phyloP scores from a whole-genome alignment of 2,797 vertebrate species.

The Bothrops alternatus region DNA sequence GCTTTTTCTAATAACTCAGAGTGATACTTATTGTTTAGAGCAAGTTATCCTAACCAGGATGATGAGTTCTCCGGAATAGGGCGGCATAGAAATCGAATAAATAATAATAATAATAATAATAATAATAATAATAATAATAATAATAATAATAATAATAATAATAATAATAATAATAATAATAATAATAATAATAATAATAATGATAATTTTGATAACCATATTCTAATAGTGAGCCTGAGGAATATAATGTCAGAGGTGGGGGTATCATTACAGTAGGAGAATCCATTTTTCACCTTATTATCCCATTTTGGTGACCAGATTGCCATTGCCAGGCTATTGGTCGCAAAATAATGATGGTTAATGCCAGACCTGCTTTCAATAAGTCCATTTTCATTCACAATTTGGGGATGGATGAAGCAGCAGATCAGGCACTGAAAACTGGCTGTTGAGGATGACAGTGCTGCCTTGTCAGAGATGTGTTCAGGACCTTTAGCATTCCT shows the following conservation, averaged over 20 bases:
- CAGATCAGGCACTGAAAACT: background rate
- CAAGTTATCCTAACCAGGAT: background rate
- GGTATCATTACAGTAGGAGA: background rate
- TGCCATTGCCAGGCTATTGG: background rate
- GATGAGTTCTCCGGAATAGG: too few relatives aligned
- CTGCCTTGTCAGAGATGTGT: background rate
- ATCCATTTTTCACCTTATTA: background rate
- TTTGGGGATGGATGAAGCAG: background rate
- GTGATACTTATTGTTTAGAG: background rate
- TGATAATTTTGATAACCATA: background rate
- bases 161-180: too few relatives aligned
- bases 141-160: too few relatives aligned
- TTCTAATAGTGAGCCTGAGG: background rate
- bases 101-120: too few relatives aligned
- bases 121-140: too few relatives aligned
- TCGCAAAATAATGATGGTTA: background rate
- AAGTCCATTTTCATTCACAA: background rate
- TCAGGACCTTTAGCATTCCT: background rate
- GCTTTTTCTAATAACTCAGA: background rate
- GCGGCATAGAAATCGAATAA: too few relatives aligned
- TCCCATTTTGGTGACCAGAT: background rate
- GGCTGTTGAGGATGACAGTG: background rate
- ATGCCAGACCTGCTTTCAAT: background rate
- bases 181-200: too few relatives aligned
- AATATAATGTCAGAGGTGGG: background rate